Percentiles rank a stretch among this genome's conserved stretches.
Evolutionary conservation across 1,140 invertebrate genomes (phyloP).

Genomic region (Drosophila chauvacae): DNA sequence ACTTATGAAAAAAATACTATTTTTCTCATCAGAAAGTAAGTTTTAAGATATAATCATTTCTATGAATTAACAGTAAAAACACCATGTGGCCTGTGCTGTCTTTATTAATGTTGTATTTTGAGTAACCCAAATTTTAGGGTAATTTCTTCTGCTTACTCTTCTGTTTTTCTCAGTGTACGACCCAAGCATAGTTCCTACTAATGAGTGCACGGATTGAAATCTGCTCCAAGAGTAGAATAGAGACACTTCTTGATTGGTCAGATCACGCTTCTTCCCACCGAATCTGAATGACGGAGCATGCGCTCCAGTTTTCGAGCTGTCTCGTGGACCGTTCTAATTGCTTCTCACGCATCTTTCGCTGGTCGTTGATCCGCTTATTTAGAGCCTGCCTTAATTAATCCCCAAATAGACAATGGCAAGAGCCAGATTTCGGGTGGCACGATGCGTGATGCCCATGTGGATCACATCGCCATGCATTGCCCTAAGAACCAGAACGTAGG

Average conservation of each 20-base stretch:
- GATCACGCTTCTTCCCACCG: conserved; percentile 13
- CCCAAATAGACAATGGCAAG: conserved; percentile 58
- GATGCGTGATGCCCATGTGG: conserved; percentile 1
- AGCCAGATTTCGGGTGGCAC: conserved; percentile 7
- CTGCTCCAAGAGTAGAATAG: conserved; percentile 1
- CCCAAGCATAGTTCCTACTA: not conserved
- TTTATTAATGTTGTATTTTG: not conserved
- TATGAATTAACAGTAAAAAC: not conserved
- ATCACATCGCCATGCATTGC: conserved; percentile 62
- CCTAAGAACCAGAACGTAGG: conserved; percentile 44
- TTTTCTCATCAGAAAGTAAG: not conserved
- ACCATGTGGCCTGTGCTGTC: accelerated
- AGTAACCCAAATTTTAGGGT: not conserved
- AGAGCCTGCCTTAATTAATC: conserved; percentile 64
- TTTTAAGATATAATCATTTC: not conserved
- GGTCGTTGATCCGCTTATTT: conserved; percentile 66
- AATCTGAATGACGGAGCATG: conserved; percentile 21
- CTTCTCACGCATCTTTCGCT: conserved; percentile 46
- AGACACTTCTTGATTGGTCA: conserved; percentile 7
- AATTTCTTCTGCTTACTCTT: not conserved
- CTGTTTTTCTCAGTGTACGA: conserved; percentile 3
- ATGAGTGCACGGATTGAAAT: not conserved
- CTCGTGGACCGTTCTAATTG: conserved; percentile 59
- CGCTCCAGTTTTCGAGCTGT: conserved; percentile 48
- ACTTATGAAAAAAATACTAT: not conserved